Conservation (phyloP, 1,140 invertebrate genomes). For the Physella acuta region DNA sequence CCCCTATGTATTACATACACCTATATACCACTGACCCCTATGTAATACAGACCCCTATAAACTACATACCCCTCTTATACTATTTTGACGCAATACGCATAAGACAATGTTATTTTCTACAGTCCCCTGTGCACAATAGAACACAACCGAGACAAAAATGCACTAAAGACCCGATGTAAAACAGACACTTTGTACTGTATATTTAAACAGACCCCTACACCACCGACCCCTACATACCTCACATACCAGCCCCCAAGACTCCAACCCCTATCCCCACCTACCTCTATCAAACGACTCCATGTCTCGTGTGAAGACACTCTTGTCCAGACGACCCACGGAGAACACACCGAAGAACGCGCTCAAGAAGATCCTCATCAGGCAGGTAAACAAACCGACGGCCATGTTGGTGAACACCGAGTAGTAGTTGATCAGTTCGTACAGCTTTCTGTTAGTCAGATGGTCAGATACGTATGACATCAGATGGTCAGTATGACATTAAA, state of each 20-base stretch:
- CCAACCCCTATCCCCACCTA: too few relatives aligned
- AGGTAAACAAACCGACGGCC: constrained; percentile 29
- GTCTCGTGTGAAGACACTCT: constrained; percentile 29
- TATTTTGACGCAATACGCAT: too few relatives aligned
- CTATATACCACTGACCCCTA: too few relatives aligned
- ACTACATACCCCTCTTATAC: too few relatives aligned
- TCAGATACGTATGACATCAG: too few relatives aligned
- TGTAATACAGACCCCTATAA: too few relatives aligned
- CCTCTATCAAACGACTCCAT: constrained; percentile 34
- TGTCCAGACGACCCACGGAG: constrained; percentile 31
- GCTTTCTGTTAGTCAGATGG: constrained; percentile 27
- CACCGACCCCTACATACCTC: not conserved
- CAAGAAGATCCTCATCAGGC: constrained; percentile 26
- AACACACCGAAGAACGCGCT: constrained; percentile 31
- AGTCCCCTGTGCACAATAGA: too few relatives aligned
- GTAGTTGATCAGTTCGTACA: constrained; percentile 31
- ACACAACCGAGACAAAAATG: not conserved
- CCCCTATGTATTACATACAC: too few relatives aligned
- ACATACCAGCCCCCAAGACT: too few relatives aligned
- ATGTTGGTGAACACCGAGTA: constrained; percentile 34
- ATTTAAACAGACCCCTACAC: not conserved
- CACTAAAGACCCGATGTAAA: not conserved
- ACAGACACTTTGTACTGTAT: too few relatives aligned
- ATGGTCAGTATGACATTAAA: too few relatives aligned
- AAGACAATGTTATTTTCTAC: too few relatives aligned